These are phyloP conservation scores for Melanostigma gelatinosum DNA, from an alignment of 2,113 vertebrate species.

Conservation along the genomic window DNA sequence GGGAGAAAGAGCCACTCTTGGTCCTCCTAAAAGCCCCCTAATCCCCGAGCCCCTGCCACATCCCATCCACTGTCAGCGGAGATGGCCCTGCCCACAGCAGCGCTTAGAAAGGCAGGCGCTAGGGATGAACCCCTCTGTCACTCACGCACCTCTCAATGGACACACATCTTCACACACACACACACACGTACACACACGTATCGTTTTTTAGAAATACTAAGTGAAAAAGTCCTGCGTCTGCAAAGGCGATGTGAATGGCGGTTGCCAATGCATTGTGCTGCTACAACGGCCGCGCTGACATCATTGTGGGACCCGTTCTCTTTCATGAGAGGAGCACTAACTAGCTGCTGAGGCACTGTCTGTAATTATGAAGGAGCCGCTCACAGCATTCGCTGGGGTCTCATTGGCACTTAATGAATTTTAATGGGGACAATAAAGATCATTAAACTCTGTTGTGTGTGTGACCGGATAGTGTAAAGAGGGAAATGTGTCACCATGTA, in stretches of 20 bases:
- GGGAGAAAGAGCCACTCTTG: constrained; percentile 78
- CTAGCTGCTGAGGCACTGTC: constrained; percentile 37
- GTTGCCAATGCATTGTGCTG: constrained; percentile 68
- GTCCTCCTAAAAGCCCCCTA: constrained; percentile 73
- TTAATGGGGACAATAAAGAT: constrained; percentile 56
- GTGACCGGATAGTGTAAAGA: constrained; percentile 20
- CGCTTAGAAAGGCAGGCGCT: constrained; percentile 68
- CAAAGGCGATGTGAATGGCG: constrained; percentile 64
- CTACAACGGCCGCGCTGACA: constrained; percentile 58
- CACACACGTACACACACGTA: constrained; percentile 30
- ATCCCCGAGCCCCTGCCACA: constrained; percentile 76
- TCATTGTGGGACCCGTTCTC: constrained; percentile 60
- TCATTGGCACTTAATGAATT: constrained; percentile 57
- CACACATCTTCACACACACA: constrained; percentile 73
- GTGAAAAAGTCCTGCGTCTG: constrained; percentile 57
- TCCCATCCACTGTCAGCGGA: constrained; percentile 74
- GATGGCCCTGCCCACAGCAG: constrained; percentile 74
- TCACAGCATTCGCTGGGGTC: constrained; percentile 45
- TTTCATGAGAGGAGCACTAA: constrained; percentile 54
- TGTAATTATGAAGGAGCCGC: constrained; percentile 56
- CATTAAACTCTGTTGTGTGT: constrained; percentile 48
- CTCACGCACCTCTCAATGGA: constrained; percentile 76
- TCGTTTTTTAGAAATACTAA: constrained; percentile 59
- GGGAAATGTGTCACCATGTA: constrained; percentile 33
- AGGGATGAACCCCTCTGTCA: constrained; percentile 81